Evolutionary conservation across 2,888 invertebrate genomes (phyloP).

Genomic region (Scaptomyza polygonia): DNA sequence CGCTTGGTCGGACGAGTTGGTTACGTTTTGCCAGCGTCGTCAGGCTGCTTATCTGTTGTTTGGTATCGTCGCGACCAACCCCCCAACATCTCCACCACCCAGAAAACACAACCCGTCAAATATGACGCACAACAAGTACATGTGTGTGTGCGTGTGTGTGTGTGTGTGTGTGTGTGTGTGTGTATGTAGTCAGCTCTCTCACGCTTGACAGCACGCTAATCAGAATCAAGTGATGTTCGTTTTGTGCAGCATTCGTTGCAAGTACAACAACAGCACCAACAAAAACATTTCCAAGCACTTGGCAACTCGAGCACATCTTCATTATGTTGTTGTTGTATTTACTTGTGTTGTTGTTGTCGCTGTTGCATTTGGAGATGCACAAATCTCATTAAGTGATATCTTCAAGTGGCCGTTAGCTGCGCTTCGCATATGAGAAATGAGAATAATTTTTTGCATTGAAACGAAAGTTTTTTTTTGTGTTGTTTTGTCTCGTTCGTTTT

Average conservation of each 20-base stretch:
- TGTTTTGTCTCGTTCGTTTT: slow-evolving; percentile 22
- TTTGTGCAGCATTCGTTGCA: slow-evolving; percentile 59
- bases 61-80: slow-evolving; percentile 61
- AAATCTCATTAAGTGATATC: slow-evolving; percentile 83
- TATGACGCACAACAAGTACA: slow-evolving; percentile 55
- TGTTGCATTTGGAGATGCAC: slow-evolving; percentile 77
- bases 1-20: slow-evolving; percentile 26
- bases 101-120: slow-evolving; percentile 32
- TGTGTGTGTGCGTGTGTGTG: slow-evolving; percentile 16
- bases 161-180: slow-evolving; percentile 26
- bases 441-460: slow-evolving; percentile 32
- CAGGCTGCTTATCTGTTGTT: slow-evolving; percentile 56
- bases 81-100: slow-evolving; percentile 6
- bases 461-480: slow-evolving; percentile 18
- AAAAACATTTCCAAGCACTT: slow-evolving; percentile 59
- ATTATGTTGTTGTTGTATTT: slow-evolving; percentile 58
- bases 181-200: slow-evolving; percentile 68
- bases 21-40: slow-evolving; percentile 2
- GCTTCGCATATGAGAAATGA: slow-evolving; percentile 66
- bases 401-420: slow-evolving; percentile 80
- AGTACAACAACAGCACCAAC: slow-evolving; percentile 16
- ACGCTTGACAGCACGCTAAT: slow-evolving; percentile 83
- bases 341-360: slow-evolving; percentile 39
- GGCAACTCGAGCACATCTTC: slow-evolving; percentile 77
- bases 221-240: slow-evolving; percentile 82